Evolutionary conservation across 2,797 vertebrate genomes (phyloP), one percentile per base, ranked within the genome.

Genomic region (Hapalemur alaotrensis): DNA sequence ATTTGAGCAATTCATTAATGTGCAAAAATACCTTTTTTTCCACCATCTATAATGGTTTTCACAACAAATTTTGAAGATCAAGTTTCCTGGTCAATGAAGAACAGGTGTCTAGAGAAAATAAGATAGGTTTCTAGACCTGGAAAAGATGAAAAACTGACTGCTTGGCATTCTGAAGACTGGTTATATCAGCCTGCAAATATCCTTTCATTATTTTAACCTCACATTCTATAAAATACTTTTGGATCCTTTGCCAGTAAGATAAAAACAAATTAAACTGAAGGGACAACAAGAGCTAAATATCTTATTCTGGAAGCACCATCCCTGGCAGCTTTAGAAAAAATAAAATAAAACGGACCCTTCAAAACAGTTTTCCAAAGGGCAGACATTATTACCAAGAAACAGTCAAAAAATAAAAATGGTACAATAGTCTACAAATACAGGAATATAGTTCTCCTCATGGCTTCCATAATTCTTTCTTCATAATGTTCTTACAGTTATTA

Each of bases 1-100:
- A 17, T 82, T 93, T 46, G 50, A 48, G 52, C 43, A 72, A 82
- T 84, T 96, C 76, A 93, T 95, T 93, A 97, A 92, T 63, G 67
- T 76, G 0, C 87, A 96, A 69, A 43, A 69, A 87, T 92, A 69
- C 11, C 0, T 10, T 7, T 20, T 20, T 67, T 94, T 73, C 61
- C 23, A 54, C 8, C 84, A 69, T 41, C 46, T 96, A 63, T 41
- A 83, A 43, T 38, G 4, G 23, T 75, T 97, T 96, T 57, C 38
- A 69, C 23, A 93, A 46, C 20, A 91, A 93, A 92, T 83, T 94
- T 85, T 82, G 32, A 95, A 95, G 54, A 95, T 81, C 65, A 76
- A 46, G 50, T 28, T 28, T 92, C 82, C 72, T 43, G 50, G 3
- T 32, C 17, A 50, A 25, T 0, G 11, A 90, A 88, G 35, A 88